Percentiles rank a stretch among this genome's conserved stretches.
Conservation (phyloP, 2,888 invertebrate species). For the Eudasyphora cyanicolor region DNA sequence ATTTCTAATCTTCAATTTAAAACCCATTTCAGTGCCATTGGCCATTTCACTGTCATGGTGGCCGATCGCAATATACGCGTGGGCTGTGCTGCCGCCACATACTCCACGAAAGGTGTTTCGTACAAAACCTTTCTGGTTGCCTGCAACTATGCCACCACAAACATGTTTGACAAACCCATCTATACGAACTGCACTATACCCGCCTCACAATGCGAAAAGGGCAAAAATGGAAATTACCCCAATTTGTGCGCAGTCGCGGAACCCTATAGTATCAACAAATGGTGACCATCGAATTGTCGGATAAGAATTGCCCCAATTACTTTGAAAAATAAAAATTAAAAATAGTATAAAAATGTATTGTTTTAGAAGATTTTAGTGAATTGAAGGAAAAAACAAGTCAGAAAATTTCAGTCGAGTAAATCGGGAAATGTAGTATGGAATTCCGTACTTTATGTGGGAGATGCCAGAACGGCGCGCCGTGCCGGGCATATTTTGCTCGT, state of each 20-base stretch:
- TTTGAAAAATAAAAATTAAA: too few species aligned
- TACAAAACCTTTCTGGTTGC: conserved; percentile 67
- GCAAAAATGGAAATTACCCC: conserved; percentile 68
- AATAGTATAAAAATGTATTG: too few species aligned
- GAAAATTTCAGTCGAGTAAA: too few species aligned
- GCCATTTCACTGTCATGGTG: conserved; percentile 76
- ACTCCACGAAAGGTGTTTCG: not conserved
- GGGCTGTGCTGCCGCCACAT: conserved; percentile 68
- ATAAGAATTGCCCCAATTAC: too few species aligned
- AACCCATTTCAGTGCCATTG: conserved; percentile 70
- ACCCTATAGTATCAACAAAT: conserved; percentile 59
- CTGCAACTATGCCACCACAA: conserved; percentile 72
- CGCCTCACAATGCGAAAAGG: conserved; percentile 67
- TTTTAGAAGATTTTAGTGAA: too few species aligned
- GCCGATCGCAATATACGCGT: conserved; percentile 71
- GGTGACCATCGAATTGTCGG: not conserved
- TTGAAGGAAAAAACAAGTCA: too few species aligned
- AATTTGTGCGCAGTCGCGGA: conserved; percentile 71
- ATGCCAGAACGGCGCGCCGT: too few species aligned
- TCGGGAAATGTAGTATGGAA: too few species aligned
- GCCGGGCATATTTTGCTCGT: too few species aligned
- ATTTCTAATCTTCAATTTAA: too few species aligned
- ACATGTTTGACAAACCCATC: conserved; percentile 69
- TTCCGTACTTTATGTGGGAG: too few species aligned
- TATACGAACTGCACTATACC: conserved; percentile 68